Percentiles rank a stretch among this genome's conserved stretches.
Conservation (phyloP, 2,888 invertebrate species). For the Drosophila ezoana region DNA sequence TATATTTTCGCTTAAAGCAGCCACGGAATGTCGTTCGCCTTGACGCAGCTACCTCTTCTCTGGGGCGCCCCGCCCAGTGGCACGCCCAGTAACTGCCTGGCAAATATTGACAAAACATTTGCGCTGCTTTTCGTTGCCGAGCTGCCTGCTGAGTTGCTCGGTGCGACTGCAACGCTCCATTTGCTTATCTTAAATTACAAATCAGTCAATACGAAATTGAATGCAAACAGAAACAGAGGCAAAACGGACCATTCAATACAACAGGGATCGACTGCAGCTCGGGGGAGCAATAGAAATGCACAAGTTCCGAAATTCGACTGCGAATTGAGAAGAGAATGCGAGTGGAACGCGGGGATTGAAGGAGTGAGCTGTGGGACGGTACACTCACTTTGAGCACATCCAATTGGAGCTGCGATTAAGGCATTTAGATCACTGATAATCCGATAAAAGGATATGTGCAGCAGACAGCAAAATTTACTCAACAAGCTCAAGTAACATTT, state of each 20-base stretch:
- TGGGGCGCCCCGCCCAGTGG: background rate
- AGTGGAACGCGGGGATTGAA: background rate
- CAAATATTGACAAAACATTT: conserved; percentile 79
- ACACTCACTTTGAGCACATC: conserved; percentile 41
- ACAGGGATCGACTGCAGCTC: conserved; percentile 23
- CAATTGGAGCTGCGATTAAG: conserved; percentile 37
- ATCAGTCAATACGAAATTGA: conserved; percentile 79
- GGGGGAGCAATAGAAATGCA: conserved; percentile 47
- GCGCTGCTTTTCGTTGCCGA: conserved; percentile 52
- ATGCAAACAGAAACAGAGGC: conserved; percentile 64
- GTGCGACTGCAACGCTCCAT: conserved; percentile 59
- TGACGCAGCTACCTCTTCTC: conserved; percentile 16
- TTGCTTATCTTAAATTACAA: conserved; percentile 80
- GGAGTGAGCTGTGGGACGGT: background rate
- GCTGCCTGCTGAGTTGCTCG: conserved; percentile 11
- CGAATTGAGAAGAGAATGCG: conserved; percentile 16
- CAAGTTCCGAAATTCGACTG: conserved; percentile 33
- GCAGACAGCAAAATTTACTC: conserved; percentile 1
- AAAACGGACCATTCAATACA: conserved; percentile 10
- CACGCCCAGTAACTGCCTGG: conserved; percentile 32
- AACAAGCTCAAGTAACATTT: conserved; percentile 10
- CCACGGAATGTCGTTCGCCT: conserved; percentile 26
- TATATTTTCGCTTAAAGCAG: conserved; percentile 6
- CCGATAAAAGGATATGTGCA: conserved; percentile 24
- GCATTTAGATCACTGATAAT: conserved; percentile 37